phyloP scores from a whole-genome alignment of 2,113 vertebrate genomes.

The Steatornis caripensis region DNA sequence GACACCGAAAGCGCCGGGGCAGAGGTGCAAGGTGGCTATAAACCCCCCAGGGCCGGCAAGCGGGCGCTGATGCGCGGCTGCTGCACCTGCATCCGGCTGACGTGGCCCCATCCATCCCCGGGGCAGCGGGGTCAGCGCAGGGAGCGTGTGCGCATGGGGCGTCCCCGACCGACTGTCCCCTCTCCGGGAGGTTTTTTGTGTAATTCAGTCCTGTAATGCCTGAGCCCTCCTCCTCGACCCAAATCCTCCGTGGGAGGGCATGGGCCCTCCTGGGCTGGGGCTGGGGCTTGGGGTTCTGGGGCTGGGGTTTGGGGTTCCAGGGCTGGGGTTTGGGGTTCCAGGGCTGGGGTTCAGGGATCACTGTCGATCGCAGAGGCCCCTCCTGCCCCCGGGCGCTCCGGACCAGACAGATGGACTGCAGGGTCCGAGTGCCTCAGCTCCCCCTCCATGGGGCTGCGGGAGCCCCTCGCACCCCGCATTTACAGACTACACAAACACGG shows the following conservation, averaged over 20 bases:
- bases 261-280: too few species aligned
- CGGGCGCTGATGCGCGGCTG: neutral
- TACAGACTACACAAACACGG: neutral
- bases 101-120: accelerated
- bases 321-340: neutral
- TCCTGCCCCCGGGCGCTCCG: neutral
- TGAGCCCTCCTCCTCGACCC: neutral
- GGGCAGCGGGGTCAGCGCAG: accelerated
- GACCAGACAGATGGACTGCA: neutral
- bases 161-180: accelerated
- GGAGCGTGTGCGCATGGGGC: accelerated
- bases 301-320: too few species aligned
- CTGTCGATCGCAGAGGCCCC: neutral
- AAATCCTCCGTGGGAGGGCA: neutral
- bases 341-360: neutral
- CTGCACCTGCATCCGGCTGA: constrained; percentile 34
- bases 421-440: neutral
- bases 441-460: accelerated
- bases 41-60: neutral
- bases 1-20: accelerated
- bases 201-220: neutral
- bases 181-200: neutral
- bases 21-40: accelerated
- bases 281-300: neutral
- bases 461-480: accelerated